Percentiles rank a stretch among this genome's conserved stretches.
These are phyloP conservation scores for Apamea sordens DNA, from an alignment of 2,888 invertebrate genomes.

Conservation along the genomic window DNA sequence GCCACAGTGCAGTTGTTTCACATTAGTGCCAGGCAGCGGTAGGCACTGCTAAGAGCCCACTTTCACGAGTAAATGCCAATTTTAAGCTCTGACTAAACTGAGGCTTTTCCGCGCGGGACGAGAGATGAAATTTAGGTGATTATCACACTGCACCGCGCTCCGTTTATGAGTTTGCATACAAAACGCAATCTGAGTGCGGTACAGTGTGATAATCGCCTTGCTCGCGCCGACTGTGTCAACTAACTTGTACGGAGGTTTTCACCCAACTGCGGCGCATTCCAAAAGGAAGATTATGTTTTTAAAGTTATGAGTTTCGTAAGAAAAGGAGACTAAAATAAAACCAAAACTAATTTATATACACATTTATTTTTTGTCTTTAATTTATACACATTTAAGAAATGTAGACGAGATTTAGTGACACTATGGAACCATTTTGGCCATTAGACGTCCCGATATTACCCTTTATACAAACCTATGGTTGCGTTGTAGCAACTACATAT, in stretches of 20 bases:
- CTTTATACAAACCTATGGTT: constrained; percentile 67
- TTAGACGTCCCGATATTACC: constrained; percentile 63
- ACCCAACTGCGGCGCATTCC: neutral
- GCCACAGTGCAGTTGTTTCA: neutral
- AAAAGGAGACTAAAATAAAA: constrained; percentile 23
- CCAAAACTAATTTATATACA: constrained; percentile 70
- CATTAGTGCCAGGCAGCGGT: no score
- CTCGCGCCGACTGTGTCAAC: neutral
- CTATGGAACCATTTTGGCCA: constrained; percentile 58
- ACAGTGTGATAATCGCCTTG: neutral
- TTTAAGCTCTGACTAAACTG: no score
- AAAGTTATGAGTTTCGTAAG: neutral
- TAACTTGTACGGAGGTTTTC: neutral
- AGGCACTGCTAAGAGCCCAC: no score
- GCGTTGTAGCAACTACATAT: constrained; percentile 60
- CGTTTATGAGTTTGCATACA: no score
- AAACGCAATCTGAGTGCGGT: neutral
- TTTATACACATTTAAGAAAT: constrained; percentile 76
- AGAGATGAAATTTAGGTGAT: no score
- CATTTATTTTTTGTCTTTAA: constrained; percentile 80
- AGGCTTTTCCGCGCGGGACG: no score
- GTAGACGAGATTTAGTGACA: constrained; percentile 72
- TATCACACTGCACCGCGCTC: no score
- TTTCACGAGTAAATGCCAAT: no score
- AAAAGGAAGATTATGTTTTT: neutral